phyloP scores from a whole-genome alignment of 2,888 invertebrate species.

The Epinotia ramella region DNA sequence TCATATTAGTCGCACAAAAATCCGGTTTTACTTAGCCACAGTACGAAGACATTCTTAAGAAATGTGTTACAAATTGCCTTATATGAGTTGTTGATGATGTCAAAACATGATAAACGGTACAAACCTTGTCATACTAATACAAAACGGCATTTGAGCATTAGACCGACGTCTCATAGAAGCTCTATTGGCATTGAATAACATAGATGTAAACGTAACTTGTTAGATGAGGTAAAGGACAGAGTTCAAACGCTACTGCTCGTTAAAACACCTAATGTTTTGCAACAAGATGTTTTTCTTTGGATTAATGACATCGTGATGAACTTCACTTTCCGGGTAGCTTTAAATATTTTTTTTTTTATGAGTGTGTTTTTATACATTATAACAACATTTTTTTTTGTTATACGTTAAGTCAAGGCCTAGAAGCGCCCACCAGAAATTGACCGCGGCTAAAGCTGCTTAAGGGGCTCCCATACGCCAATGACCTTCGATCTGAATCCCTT shows the following conservation, averaged over 20 bases:
- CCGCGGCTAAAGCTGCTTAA: too few relatives aligned
- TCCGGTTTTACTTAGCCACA: not conserved
- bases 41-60: not conserved
- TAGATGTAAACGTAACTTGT: slow-evolving; percentile 8
- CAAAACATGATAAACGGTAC: slow-evolving; percentile 22
- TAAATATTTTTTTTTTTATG: not conserved
- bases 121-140: not conserved
- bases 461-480: too few relatives aligned
- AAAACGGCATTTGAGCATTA: not conserved
- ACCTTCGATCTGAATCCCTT: too few relatives aligned
- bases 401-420: too few relatives aligned
- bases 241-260: slow-evolving; percentile 16
- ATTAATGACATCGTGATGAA: slow-evolving; percentile 21
- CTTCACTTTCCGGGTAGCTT: slow-evolving; percentile 22
- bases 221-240: slow-evolving; percentile 31
- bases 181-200: not conserved
- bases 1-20: not conserved
- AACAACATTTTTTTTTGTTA: too few relatives aligned
- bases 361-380: not conserved
- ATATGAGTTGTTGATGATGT: slow-evolving; percentile 3
- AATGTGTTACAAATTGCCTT: slow-evolving; percentile 8
- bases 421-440: too few relatives aligned
- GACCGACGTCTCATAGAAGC: not conserved
- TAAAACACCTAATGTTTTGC: not conserved
- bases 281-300: slow-evolving; percentile 13